Base-by-base conservation (phyloP, 2,888 invertebrate genomes). In the Choreutis nemorana region DNA sequence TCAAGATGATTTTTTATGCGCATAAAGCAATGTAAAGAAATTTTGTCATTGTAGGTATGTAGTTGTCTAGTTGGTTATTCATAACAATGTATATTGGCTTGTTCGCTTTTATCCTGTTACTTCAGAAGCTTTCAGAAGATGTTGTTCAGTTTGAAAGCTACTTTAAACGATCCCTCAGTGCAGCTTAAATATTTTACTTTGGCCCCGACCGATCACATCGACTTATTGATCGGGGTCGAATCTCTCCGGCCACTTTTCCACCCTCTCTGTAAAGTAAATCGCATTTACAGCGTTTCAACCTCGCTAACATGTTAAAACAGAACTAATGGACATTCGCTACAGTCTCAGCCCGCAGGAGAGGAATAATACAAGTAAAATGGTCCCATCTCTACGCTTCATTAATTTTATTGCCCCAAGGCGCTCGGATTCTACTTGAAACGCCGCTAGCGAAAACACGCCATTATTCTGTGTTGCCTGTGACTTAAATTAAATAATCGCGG, bases 231-330 rank as follows among this genome's bases (percentile, higher is more conserved):
- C 65, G 59, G 41, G 42, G 44, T 47, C 55, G 61, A 65, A 67
- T 65, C 66, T 65, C 67, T 63, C 42, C 55, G 53, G 67, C 70
- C 64, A 70, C 70, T 73, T 62, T 65, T 68, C 72, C 68, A 70
- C 71, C 75, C 77, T 64, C 73, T 62, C 67, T 59, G 57, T 57
- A 64, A 56, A 72, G 71, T 71, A 77, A 78, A 78, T 78, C 75
- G 72, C 68, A 78, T 78, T 78, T 77, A 70, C 72, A 75, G 73
- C 71, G 70, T 77, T 77, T 78, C 78, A 77, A 75, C 75, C 65
- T 75, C 72, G 72, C 77, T 78, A 78, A 78, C 77, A 78, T 77
- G 78, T 78, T 78, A 77, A 78, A 78, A 78, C 75, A 77, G 78
- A 78, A 78, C 78, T 77, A 78, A 78, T 78, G 77, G 77, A 77